Evolutionary conservation across 2,888 invertebrate genomes (phyloP), one percentile per base, ranked within the genome.

Genomic region (Globia sparganii): DNA sequence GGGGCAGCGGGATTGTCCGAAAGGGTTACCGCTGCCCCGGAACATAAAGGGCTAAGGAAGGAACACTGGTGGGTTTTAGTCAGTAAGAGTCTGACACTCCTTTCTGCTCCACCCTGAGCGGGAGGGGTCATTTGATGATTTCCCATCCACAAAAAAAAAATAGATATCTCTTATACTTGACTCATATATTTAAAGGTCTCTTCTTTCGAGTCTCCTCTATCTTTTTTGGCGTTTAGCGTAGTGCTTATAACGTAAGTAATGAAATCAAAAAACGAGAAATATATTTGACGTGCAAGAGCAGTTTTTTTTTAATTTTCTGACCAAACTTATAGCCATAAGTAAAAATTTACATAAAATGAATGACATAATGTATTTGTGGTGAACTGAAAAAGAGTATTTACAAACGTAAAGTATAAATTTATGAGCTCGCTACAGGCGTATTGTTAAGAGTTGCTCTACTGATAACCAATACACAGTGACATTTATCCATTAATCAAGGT

Each of bases 401-500:
- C 31, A 59, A 59, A 31, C 18, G 8, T 59, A 3, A 31, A 59
- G 8, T 18, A 2, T 59, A 28, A 58, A 58, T 28, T 28, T n/a
- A 28, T 28, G 5, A 28, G 6, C 5, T 31, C 31, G 1, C 28
- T 2, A 58, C 28, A 31, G 21, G 43, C 4, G 4, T 21, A 31
- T 8, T 46, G 25, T 70, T 21, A 21, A 37, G 8, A 83, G 25
- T 67, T 28, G 37, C 4, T 18, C 18, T 84, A 49, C 74, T 74
- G 65, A 31, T 2, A 4, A 46, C 15, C 1, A 37, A 25, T 65
- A 1, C 21, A 21, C 0, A 34, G 53, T 75, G 59, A 21, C 59
- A 46, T 64, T 65, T n/a, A 77, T 43, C 53, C 65, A 76, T 77
- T 77, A 83, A 83, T 83, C 81, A 85, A 34, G 58, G 21, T 67